Base-by-base conservation (phyloP, 2,113 vertebrate species). In the Amphiprion ocellaris region DNA sequence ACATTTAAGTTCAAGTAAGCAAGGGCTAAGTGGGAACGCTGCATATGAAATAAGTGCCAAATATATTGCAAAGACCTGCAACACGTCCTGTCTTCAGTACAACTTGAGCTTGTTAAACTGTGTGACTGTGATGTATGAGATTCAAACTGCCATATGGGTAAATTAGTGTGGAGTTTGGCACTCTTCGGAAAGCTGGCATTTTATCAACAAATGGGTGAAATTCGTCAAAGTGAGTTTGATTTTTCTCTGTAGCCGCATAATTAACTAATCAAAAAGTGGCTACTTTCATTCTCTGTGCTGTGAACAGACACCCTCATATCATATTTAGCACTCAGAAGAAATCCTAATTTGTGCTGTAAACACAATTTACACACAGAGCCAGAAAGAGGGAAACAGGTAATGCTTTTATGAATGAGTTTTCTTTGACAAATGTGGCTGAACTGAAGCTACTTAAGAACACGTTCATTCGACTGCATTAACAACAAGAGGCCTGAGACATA, bases 71-170 rank as follows among this genome's bases (percentile, higher is more conserved):
- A 56, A 59, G 59, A 71, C 39, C 33, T 56, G 37, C 33, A 70
- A 41, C 21, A n/a, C 59, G 37, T 65, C 24, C 12, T 46, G 23
- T 64, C 59, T 53, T 53, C 50, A 62, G n/a, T 15, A 28, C 37
- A 79, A 69, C 53, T 70, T 69, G 30, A 74, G 61, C 46, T 46
- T 44, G n/a, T 70, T 70, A 61, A 26, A 49, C 49, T 39, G 23
- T 15, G 10, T 24, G 59, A 65, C 49, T 74, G 46, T 64, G 73
- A 70, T 59, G 70, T 55, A 64, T 26, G 19, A 49, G 26, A 83
- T 66, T 59, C 77, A 53, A 86, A 52, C 62, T 58, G 72, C 58
- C 79, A 85, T 83, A 79, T 85, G 77, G 37, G 69, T 30, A 24
- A 69, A 81, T 83, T 77, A 81, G 79, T 24, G 26, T 41, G 17